A percentile compares a stretch with the other conserved stretches of the same genome.
Conservation (phyloP, 2,888 invertebrate species). For the Invenusta paracnida region DNA sequence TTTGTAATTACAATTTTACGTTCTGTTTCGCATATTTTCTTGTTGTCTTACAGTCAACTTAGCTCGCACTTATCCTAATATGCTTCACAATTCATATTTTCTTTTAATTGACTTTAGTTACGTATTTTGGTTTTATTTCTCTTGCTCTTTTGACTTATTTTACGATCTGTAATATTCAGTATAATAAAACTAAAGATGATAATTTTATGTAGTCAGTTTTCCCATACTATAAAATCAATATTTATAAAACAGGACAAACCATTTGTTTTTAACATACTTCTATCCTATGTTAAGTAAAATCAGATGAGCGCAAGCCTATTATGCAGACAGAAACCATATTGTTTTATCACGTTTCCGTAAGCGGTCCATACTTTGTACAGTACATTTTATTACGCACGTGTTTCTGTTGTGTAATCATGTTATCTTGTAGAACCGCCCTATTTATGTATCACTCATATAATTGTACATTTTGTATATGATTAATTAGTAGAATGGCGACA, state of each 20-base stretch:
- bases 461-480: constrained; percentile 23
- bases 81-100: not conserved
- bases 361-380: not conserved
- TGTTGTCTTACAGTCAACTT: not conserved
- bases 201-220: not conserved
- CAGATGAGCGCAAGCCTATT: not conserved
- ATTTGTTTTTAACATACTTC: not conserved
- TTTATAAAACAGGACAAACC: not conserved
- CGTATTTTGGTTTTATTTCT: not conserved
- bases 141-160: not conserved
- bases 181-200: not conserved
- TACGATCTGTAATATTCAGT: not conserved
- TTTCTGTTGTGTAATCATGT: constrained; percentile 16
- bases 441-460: constrained; percentile 12
- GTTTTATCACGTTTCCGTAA: not conserved
- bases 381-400: not conserved
- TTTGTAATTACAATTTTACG: not conserved
- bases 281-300: not conserved
- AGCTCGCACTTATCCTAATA: not conserved
- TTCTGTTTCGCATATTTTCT: constrained; percentile 5
- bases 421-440: not conserved
- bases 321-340: not conserved
- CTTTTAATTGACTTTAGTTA: not conserved
- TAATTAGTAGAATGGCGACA: not conserved
- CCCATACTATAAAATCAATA: not conserved